These are phyloP conservation scores for Siniperca undulata DNA, from an alignment of 2,797 vertebrate genomes.

Conservation along the genomic window DNA sequence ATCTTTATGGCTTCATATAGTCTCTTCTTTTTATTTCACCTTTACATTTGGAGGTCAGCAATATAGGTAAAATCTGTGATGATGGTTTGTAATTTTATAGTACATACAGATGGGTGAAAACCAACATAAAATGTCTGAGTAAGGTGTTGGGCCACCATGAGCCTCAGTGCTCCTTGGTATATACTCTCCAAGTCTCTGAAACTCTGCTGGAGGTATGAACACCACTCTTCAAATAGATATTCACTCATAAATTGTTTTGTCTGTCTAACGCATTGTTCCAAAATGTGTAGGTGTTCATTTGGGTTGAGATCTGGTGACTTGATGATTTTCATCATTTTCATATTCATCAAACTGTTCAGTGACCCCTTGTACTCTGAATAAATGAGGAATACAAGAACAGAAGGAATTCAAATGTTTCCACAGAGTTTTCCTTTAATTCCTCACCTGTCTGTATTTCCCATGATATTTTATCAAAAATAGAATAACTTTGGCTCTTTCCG, in stretches of 20 bases:
- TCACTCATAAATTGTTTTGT: not conserved
- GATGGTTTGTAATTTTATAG: not conserved
- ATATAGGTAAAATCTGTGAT: not conserved
- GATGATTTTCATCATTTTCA: not conserved
- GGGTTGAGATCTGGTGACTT: not conserved
- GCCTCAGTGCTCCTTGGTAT: not conserved
- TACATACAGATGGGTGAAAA: not conserved
- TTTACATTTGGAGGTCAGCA: not conserved
- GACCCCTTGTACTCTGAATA: not conserved
- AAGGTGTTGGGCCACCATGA: not conserved
- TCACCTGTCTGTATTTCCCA: constrained; percentile 4
- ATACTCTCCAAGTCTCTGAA: not conserved
- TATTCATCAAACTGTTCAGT: not conserved
- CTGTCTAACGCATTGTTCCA: not conserved
- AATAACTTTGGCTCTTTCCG: not conserved
- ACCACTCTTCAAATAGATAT: not conserved
- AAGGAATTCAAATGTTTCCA: no score
- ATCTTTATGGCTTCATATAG: constrained; percentile 27
- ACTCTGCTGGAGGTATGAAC: not conserved
- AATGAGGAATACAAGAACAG: no score
- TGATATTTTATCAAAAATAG: not conserved
- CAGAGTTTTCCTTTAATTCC: not conserved
- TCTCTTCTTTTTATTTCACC: not conserved
- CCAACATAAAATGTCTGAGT: not conserved
- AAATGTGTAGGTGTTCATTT: not conserved